These are phyloP conservation scores for Ceraclea dissimilis DNA, from an alignment of 2,888 invertebrate genomes.

Conservation along the genomic window DNA sequence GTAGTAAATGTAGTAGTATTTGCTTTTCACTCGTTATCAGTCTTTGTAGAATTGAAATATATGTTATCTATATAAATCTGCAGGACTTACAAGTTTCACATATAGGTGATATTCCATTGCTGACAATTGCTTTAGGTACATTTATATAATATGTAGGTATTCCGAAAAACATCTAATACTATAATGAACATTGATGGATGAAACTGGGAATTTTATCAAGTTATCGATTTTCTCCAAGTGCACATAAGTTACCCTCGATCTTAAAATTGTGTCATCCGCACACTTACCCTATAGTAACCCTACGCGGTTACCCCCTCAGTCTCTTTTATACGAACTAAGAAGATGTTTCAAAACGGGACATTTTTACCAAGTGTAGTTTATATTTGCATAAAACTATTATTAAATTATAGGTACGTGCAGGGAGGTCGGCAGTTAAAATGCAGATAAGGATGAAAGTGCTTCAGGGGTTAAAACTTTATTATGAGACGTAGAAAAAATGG, in stretches of 20 bases:
- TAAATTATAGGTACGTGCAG: conserved; percentile 24
- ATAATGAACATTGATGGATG: too few species aligned
- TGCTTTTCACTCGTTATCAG: too few species aligned
- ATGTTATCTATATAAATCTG: too few species aligned
- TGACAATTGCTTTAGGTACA: too few species aligned
- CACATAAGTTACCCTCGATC: conserved; percentile 15
- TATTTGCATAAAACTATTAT: conserved; percentile 27
- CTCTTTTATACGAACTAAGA: not conserved
- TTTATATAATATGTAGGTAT: too few species aligned
- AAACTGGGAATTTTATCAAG: too few species aligned
- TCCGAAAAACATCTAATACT: too few species aligned
- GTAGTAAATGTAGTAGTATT: too few species aligned
- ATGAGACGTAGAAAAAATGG: conserved; percentile 3
- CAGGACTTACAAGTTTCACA: too few species aligned
- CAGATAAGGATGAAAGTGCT: conserved; percentile 19
- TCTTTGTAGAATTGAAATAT: too few species aligned
- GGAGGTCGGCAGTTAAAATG: conserved; percentile 25
- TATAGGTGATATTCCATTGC: too few species aligned
- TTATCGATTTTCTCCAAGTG: conserved; percentile 15
- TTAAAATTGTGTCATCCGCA: conserved; percentile 22
- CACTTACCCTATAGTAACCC: conserved; percentile 3
- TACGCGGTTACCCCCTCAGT: conserved; percentile 12
- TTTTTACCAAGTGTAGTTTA: conserved; percentile 22
- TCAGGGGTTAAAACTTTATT: conserved; percentile 5
- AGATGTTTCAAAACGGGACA: conserved; percentile 10